Percentiles rank a stretch among this genome's conserved stretches.
Conservation (phyloP, 2,113 vertebrate species). For the Centropristis striata region DNA sequence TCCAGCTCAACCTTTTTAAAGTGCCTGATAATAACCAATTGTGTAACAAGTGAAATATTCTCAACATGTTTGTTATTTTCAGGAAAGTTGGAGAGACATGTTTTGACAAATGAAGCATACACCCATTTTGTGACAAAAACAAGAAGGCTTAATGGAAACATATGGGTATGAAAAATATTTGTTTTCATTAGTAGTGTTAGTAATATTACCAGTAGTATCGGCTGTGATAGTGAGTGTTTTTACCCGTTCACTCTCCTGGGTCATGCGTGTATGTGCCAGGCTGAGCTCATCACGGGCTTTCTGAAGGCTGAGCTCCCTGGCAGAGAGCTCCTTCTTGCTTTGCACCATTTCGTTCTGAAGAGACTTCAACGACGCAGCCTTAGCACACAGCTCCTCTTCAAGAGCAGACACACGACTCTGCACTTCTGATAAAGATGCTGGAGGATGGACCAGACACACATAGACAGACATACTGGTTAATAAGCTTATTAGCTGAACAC, state of each 20-base stretch:
- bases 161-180: background rate
- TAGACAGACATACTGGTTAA: slow-evolving; percentile 1
- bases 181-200: slow-evolving; percentile 3
- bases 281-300: slow-evolving; percentile 74
- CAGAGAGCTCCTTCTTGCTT: slow-evolving; percentile 74
- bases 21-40: background rate
- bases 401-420: slow-evolving; percentile 67
- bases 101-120: slow-evolving; percentile 38
- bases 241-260: slow-evolving; percentile 83
- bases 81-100: background rate
- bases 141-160: background rate
- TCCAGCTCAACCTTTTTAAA: background rate
- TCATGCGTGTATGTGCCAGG: slow-evolving; percentile 67
- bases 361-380: slow-evolving; percentile 65
- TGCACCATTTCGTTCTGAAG: slow-evolving; percentile 71
- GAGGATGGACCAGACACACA: slow-evolving; percentile 26
- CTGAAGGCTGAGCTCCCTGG: slow-evolving; percentile 74
- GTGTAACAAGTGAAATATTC: slow-evolving; percentile 4
- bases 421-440: slow-evolving; percentile 59
- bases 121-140: slow-evolving; percentile 15
- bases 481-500: background rate
- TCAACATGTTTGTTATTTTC: slow-evolving; percentile 11
- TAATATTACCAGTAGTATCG: background rate
- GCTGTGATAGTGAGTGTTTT: slow-evolving; percentile 5
- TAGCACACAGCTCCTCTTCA: slow-evolving; percentile 77